phyloP scores from a whole-genome alignment of 2,113 vertebrate species.

The Opisthocomus hoazin region DNA sequence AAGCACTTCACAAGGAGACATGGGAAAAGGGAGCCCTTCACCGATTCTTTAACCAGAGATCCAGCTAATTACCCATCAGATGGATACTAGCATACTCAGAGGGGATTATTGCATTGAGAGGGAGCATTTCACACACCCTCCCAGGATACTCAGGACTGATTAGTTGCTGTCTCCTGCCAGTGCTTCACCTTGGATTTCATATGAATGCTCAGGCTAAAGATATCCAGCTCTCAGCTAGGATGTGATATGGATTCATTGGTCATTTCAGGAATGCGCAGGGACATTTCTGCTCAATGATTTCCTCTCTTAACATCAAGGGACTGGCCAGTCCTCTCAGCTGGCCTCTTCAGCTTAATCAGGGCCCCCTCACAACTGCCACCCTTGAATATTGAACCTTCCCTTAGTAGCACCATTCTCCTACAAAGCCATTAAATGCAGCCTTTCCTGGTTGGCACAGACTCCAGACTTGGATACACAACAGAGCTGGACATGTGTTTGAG shows the following conservation, averaged over 20 bases:
- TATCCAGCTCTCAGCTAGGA: not conserved
- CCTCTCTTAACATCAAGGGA: not conserved
- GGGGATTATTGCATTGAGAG: not conserved
- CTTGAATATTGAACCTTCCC: not conserved
- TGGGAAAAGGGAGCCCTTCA: slow-evolving; percentile 2
- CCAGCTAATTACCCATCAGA: not conserved
- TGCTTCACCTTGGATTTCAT: not conserved
- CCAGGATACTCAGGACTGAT: not conserved
- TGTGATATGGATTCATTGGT: rapidly evolving
- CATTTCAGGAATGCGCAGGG: not conserved
- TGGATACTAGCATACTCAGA: not conserved
- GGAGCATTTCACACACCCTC: not conserved
- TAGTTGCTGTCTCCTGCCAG: not conserved
- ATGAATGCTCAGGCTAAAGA: not conserved
- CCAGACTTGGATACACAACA: not conserved
- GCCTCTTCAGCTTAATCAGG: not conserved
- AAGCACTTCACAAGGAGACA: not conserved
- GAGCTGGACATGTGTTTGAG: not conserved
- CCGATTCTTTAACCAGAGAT: not conserved
- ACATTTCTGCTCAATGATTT: not conserved
- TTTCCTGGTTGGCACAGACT: not conserved
- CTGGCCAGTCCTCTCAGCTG: not conserved
- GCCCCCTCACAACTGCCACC: not conserved
- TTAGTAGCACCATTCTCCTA: not conserved
- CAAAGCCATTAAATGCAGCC: not conserved